A percentile compares a stretch with the other conserved stretches of the same genome.
Conservation (phyloP, 1,140 invertebrate species). For the Protaetia brevitarsis region DNA sequence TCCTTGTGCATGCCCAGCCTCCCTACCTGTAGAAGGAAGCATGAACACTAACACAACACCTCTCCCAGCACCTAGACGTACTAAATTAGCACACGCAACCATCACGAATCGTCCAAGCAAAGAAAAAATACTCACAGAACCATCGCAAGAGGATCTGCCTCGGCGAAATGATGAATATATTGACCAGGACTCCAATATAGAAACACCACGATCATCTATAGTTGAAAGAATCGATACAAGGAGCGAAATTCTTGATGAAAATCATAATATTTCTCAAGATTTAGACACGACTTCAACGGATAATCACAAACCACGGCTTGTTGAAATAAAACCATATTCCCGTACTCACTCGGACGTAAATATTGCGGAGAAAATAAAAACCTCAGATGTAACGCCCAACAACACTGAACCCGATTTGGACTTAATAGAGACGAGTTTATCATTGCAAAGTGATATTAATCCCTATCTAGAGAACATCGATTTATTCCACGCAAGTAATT, state of each 20-base stretch:
- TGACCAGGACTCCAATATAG: neutral
- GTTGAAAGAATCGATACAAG: no score
- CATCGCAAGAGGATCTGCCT: neutral
- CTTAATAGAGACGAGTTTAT: neutral
- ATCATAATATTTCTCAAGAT: no score
- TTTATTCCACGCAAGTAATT: neutral
- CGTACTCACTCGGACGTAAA: no score
- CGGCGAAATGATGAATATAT: neutral
- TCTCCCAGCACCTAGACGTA: slow-evolving; percentile 34
- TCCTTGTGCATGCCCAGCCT: slow-evolving; percentile 47
- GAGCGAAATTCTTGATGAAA: no score
- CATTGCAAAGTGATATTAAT: slow-evolving; percentile 2
- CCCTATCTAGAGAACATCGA: slow-evolving; percentile 33
- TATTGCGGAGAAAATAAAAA: no score
- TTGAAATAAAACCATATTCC: neutral
- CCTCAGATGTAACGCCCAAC: neutral
- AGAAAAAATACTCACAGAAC: neutral
- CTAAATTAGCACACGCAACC: neutral
- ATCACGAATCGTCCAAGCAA: neutral
- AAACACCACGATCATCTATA: neutral
- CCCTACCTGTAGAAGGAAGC: slow-evolving; percentile 28
- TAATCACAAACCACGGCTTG: neutral
- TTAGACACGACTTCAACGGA: neutral
- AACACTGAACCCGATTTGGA: neutral
- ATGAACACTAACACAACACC: slow-evolving; percentile 32